Evolutionary conservation across 2,797 vertebrate species (phyloP).

Genomic region (Apogon hyalosoma): DNA sequence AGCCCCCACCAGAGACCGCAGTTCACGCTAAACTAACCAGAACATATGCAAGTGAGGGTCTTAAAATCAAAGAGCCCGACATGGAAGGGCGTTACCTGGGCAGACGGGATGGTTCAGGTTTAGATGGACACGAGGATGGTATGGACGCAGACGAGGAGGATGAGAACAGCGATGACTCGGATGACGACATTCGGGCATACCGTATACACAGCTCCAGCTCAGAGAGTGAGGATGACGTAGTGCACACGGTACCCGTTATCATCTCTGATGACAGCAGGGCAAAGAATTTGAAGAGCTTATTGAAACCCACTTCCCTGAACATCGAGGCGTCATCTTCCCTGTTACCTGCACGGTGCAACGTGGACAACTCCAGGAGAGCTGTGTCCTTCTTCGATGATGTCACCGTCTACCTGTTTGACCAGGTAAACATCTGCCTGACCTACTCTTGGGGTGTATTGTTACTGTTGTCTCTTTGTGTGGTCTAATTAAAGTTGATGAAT

Average conservation of each 20-base stretch:
- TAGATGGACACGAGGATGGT: constrained; percentile 87
- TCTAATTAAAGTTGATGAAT: background rate
- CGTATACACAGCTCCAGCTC: constrained; percentile 91
- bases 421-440: constrained; percentile 75
- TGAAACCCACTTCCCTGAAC: constrained; percentile 83
- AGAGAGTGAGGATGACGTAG: constrained; percentile 90
- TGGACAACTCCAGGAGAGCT: constrained; percentile 84
- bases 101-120: constrained; percentile 82
- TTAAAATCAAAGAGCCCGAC: constrained; percentile 93
- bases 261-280: constrained; percentile 83
- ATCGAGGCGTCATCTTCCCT: constrained; percentile 46
- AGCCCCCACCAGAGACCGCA: constrained; percentile 48
- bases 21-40: constrained; percentile 82
- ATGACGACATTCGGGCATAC: constrained; percentile 92
- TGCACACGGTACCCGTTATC: constrained; percentile 89
- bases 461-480: background rate
- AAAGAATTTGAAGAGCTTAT: constrained; percentile 90
- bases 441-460: background rate
- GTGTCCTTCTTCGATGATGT: constrained; percentile 98
- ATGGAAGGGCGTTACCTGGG: constrained; percentile 94
- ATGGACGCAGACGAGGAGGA: constrained; percentile 96
- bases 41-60: constrained; percentile 83
- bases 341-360: constrained; percentile 45
- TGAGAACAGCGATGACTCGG: constrained; percentile 95
- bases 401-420: constrained; percentile 98